A percentile compares a stretch with the other conserved stretches of the same genome.
These are phyloP conservation scores for Sesia apiformis DNA, from an alignment of 2,888 invertebrate species.

Conservation along the genomic window DNA sequence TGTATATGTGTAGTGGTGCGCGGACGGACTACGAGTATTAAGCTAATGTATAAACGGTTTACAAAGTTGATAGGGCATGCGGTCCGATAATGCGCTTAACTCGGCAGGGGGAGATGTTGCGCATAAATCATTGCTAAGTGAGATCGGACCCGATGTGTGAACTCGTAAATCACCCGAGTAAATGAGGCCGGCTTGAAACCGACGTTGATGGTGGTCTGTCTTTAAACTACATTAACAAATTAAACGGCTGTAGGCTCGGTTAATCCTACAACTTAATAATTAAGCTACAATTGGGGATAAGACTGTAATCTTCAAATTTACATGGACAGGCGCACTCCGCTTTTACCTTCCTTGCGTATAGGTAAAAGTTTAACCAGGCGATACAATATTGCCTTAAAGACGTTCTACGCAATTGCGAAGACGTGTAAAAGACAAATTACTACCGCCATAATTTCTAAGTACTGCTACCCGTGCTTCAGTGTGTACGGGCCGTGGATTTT, in stretches of 20 bases:
- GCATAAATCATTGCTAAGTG: constrained; percentile 71
- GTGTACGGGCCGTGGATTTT: too few species aligned
- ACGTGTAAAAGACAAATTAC: too few species aligned
- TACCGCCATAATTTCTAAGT: too few species aligned
- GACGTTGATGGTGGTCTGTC: constrained; percentile 51
- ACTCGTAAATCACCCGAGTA: constrained; percentile 68
- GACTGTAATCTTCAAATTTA: too few species aligned
- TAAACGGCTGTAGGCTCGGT: constrained; percentile 31
- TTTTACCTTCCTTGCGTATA: too few species aligned
- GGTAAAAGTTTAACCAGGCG: too few species aligned
- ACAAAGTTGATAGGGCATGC: constrained; percentile 61
- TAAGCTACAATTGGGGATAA: background rate
- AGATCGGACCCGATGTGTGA: constrained; percentile 69
- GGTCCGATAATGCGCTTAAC: constrained; percentile 65
- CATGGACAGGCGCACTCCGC: too few species aligned
- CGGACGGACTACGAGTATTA: constrained; percentile 10
- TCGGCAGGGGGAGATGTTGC: constrained; percentile 59
- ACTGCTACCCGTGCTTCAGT: too few species aligned
- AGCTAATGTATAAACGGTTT: constrained; percentile 39
- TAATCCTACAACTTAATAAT: constrained; percentile 17
- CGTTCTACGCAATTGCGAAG: too few species aligned
- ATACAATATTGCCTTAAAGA: too few species aligned
- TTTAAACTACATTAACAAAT: constrained; percentile 43
- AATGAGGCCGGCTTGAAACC: constrained; percentile 49
- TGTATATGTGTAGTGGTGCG: background rate